phyloP scores from a whole-genome alignment of 2,888 invertebrate genomes.

The Aporophyla nigra region DNA sequence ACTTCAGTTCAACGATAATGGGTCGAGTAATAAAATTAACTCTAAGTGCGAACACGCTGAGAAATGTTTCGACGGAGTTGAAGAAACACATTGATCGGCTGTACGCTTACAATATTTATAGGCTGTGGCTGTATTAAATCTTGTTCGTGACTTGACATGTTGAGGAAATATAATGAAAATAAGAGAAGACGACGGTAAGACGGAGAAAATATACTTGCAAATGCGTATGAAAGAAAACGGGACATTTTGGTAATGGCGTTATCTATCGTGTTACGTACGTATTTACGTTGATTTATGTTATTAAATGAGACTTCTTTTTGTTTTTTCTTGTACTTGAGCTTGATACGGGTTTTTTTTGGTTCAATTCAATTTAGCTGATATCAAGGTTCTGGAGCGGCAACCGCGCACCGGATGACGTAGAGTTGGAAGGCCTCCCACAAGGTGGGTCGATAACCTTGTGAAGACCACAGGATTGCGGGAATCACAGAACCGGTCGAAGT shows the following conservation, averaged over 20 bases:
- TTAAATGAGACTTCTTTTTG: constrained; percentile 28
- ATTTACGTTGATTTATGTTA: constrained; percentile 44
- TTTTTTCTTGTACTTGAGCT: constrained; percentile 19
- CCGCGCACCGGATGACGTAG: too few relatives aligned
- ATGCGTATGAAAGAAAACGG: constrained; percentile 47
- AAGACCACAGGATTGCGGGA: too few relatives aligned
- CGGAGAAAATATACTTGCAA: constrained; percentile 52
- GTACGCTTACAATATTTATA: constrained; percentile 15
- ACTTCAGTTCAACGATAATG: constrained; percentile 40
- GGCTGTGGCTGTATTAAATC: constrained; percentile 53
- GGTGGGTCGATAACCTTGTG: too few relatives aligned
- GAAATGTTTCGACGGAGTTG: not conserved
- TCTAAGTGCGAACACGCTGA: constrained; percentile 23
- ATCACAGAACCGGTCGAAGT: too few relatives aligned
- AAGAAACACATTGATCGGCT: constrained; percentile 28
- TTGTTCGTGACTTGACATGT: constrained; percentile 40
- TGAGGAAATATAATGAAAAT: constrained; percentile 57
- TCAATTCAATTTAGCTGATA: too few relatives aligned
- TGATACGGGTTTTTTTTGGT: not conserved
- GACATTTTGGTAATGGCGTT: constrained; percentile 52
- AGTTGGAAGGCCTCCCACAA: too few relatives aligned
- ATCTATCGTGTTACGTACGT: constrained; percentile 37
- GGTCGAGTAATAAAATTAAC: constrained; percentile 46
- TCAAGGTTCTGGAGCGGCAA: too few relatives aligned
- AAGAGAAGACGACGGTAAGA: constrained; percentile 38